These are phyloP conservation scores for Labrus mixtus DNA, from an alignment of 2,113 vertebrate species.

Conservation along the genomic window DNA sequence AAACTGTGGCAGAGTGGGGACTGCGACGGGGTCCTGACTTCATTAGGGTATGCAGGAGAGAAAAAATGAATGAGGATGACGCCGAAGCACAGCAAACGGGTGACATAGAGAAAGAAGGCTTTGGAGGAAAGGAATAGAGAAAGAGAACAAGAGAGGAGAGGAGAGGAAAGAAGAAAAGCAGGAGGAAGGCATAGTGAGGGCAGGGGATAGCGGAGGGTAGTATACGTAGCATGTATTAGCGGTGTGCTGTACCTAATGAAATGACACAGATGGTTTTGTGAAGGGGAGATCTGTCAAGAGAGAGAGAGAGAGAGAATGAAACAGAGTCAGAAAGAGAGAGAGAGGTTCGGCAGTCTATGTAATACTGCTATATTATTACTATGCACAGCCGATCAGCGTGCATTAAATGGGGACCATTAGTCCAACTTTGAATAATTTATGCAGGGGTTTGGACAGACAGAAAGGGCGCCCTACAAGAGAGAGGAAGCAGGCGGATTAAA, in stretches of 20 bases:
- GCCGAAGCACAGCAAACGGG: slow-evolving; percentile 84
- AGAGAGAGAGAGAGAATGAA: slow-evolving; percentile 16
- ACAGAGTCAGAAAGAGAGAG: slow-evolving; percentile 42
- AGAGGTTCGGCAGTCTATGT: slow-evolving; percentile 38
- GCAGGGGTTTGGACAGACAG: slow-evolving; percentile 59
- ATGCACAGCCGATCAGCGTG: slow-evolving; percentile 63
- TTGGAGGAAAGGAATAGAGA: too few species aligned
- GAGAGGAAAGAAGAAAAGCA: slow-evolving; percentile 47
- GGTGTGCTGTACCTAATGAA: slow-evolving; percentile 75
- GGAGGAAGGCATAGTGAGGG: slow-evolving; percentile 33
- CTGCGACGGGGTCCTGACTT: slow-evolving; percentile 96
- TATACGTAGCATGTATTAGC: slow-evolving; percentile 68
- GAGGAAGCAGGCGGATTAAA: slow-evolving; percentile 73
- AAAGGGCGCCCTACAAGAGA: slow-evolving; percentile 54
- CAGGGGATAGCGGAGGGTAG: slow-evolving; percentile 26
- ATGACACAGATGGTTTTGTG: slow-evolving; percentile 74
- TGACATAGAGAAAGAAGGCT: slow-evolving; percentile 59
- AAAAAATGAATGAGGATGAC: slow-evolving; percentile 94
- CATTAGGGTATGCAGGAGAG: slow-evolving; percentile 96
- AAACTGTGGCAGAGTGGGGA: slow-evolving; percentile 94
- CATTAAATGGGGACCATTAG: slow-evolving; percentile 80
- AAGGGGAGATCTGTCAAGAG: slow-evolving; percentile 61
- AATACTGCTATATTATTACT: slow-evolving; percentile 70
- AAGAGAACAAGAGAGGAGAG: slow-evolving; percentile 63
- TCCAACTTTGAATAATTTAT: slow-evolving; percentile 82